Evolutionary conservation across 1,140 invertebrate species (phyloP).

Genomic region (Drusus annulatus): DNA sequence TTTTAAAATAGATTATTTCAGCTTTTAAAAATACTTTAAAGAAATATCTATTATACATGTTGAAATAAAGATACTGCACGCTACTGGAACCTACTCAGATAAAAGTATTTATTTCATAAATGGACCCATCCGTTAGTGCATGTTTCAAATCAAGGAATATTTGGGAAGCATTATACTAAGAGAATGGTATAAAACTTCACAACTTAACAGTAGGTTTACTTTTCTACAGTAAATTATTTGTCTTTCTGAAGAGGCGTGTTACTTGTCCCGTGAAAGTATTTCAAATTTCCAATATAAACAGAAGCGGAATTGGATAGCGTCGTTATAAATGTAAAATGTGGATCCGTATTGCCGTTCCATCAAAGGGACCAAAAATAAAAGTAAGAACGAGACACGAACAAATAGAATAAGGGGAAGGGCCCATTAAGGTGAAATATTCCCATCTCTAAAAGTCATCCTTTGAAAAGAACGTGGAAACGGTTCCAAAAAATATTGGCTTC

Average conservation of each 20-base stretch:
- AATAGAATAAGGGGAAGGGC: conserved; percentile 26
- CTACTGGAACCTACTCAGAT: no score
- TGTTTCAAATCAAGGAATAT: no score
- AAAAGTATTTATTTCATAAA: no score
- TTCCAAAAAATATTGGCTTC: conserved; percentile 1
- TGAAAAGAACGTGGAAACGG: background rate
- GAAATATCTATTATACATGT: no score
- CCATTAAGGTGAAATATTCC: conserved; percentile 34
- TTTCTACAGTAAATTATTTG: background rate
- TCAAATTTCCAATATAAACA: conserved; percentile 19
- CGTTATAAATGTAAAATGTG: conserved; percentile 37
- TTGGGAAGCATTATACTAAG: no score
- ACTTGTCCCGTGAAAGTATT: background rate
- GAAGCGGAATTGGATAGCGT: conserved; percentile 18
- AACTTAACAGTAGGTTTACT: no score
- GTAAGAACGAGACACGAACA: conserved; percentile 6
- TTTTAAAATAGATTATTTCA: no score
- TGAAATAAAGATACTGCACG: no score
- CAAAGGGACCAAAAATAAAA: conserved; percentile 16
- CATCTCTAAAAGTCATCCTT: conserved; percentile 13
- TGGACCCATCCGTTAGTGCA: no score
- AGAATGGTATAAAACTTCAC: no score
- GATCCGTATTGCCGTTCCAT: conserved; percentile 24
- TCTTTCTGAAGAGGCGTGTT: background rate
- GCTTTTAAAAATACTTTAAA: no score